Evolutionary conservation across 92 coral and sea anemone genomes (phyloP).

Genomic region (Actinernus sp.): DNA sequence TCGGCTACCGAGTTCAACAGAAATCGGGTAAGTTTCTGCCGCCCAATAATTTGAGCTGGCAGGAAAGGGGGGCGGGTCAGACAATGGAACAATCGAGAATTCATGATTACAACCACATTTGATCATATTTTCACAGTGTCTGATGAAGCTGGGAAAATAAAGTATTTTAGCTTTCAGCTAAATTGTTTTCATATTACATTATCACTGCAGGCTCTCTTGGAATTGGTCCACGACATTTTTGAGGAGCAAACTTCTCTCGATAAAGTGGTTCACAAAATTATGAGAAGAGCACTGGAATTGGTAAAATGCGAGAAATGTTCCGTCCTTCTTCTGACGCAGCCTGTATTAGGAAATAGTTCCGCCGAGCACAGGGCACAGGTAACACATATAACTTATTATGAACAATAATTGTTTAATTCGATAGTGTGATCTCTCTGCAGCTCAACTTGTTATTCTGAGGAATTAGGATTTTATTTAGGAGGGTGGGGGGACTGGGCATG

Average conservation of each 20-base stretch:
- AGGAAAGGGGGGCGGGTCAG: neutral
- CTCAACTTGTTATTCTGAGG: too few relatives aligned
- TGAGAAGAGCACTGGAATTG: conserved; percentile 90
- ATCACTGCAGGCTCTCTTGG: conserved; percentile 91
- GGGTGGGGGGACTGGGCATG: too few relatives aligned
- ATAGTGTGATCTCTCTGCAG: too few relatives aligned
- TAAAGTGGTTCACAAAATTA: conserved; percentile 94
- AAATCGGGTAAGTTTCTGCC: conserved; percentile 82
- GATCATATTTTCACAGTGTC: too few relatives aligned
- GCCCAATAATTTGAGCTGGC: too few relatives aligned
- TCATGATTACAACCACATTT: too few relatives aligned
- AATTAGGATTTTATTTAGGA: too few relatives aligned
- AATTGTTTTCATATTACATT: too few relatives aligned
- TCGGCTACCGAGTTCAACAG: conserved; percentile 97
- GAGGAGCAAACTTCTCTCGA: conserved; percentile 99
- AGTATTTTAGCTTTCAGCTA: too few relatives aligned
- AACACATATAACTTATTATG: conserved; percentile 1
- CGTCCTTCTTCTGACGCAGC: conserved; percentile 88
- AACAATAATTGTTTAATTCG: too few relatives aligned
- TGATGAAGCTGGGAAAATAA: too few relatives aligned
- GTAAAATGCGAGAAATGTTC: conserved; percentile 98
- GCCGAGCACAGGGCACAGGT: conserved; percentile 87
- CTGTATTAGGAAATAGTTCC: conserved; percentile 82
- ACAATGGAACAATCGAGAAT: too few relatives aligned
- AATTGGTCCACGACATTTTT: conserved; percentile 97